These are phyloP conservation scores for Oreochromis niloticus DNA, from an alignment of 2,113 vertebrate species.

Conservation along the genomic window DNA sequence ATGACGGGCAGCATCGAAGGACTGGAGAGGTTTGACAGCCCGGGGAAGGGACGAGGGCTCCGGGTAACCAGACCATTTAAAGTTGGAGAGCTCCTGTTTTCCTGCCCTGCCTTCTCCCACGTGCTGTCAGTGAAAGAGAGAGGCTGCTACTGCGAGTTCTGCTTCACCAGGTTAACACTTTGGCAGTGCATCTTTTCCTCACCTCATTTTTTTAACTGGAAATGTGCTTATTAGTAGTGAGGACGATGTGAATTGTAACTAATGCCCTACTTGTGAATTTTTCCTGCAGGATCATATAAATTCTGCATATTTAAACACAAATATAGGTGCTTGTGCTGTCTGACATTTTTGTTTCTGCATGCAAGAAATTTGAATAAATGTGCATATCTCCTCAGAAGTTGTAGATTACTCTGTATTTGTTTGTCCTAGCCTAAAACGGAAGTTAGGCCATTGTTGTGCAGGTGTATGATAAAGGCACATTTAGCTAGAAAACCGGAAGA, in stretches of 20 bases:
- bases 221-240: not conserved
- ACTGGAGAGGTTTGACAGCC: constrained; percentile 83
- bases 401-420: not conserved
- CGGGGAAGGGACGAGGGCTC: constrained; percentile 86
- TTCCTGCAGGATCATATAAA: not conserved
- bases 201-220: not conserved
- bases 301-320: not conserved
- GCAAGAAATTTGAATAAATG: not conserved
- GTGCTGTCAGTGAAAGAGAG: constrained; percentile 83
- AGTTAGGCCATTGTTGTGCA: not conserved
- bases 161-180: constrained; percentile 82
- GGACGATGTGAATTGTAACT: not conserved
- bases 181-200: not conserved
- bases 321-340: not conserved
- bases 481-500: not conserved
- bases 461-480: not conserved
- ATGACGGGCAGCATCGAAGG: constrained; percentile 69
- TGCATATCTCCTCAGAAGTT: not conserved
- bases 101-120: constrained; percentile 79
- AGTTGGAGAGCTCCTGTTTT: constrained; percentile 83
- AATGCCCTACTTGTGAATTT: not conserved
- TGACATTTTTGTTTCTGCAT: not conserved
- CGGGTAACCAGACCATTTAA: constrained; percentile 74
- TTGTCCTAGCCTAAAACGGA: not conserved
- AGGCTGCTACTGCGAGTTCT: constrained; percentile 84